Percentiles rank a stretch among this genome's conserved stretches.
These are phyloP conservation scores for Suncus etruscus DNA, from an alignment of 2,113 vertebrate species.

Conservation along the genomic window DNA sequence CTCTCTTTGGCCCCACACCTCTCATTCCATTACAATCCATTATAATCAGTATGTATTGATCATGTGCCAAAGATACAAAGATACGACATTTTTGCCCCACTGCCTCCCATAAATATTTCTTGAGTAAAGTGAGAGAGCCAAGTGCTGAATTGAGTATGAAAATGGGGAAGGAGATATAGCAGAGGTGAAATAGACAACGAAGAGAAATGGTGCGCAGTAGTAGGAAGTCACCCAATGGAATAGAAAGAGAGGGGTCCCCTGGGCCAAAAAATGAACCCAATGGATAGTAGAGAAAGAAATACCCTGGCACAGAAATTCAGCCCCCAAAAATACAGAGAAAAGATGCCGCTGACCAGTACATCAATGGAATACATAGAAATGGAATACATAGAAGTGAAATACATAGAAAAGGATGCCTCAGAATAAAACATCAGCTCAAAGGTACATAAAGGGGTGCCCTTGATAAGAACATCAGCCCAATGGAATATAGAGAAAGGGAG, in stretches of 20 bases:
- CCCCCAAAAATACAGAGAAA: too few species aligned
- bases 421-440: too few species aligned
- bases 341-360: too few species aligned
- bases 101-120: neutral
- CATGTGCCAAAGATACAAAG: neutral
- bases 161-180: neutral
- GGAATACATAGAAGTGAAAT: too few species aligned
- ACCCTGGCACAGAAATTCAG: too few species aligned
- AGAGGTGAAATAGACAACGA: neutral
- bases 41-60: conserved; percentile 42
- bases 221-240: too few species aligned
- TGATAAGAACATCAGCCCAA: too few species aligned
- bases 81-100: neutral
- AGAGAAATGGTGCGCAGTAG: neutral
- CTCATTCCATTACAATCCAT: conserved; percentile 24
- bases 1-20: neutral
- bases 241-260: neutral
- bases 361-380: too few species aligned
- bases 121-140: neutral
- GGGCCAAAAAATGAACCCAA: too few species aligned
- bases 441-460: too few species aligned
- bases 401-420: too few species aligned
- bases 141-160: neutral
- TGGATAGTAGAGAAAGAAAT: neutral
- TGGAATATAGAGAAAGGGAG: too few species aligned